These are phyloP conservation scores for Adelognathus sp. DNA, from an alignment of 2,888 invertebrate species.

Conservation along the genomic window DNA sequence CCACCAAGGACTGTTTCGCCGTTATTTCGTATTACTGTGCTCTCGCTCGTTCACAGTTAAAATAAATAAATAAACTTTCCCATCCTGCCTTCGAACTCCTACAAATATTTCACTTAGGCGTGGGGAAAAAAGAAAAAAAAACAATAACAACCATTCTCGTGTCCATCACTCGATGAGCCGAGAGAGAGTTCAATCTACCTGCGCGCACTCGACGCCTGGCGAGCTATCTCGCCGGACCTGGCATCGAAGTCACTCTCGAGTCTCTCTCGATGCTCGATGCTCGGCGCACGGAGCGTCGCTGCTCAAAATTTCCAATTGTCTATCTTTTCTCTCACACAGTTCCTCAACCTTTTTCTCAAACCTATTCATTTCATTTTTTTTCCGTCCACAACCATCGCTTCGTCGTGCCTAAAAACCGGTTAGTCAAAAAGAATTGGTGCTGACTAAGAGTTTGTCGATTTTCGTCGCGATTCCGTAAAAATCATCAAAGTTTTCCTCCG, in stretches of 20 bases:
- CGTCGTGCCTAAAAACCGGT: neutral
- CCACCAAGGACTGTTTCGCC: too few relatives aligned
- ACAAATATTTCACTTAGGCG: neutral
- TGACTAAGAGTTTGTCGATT: neutral
- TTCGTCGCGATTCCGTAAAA: too few relatives aligned
- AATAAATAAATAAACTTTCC: too few relatives aligned
- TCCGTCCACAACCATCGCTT: neutral
- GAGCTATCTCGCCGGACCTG: slow-evolving; percentile 65
- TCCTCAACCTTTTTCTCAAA: neutral
- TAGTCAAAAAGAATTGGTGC: too few relatives aligned
- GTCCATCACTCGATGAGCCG: neutral
- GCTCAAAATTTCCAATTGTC: neutral
- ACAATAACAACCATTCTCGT: neutral
- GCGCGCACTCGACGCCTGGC: slow-evolving; percentile 44
- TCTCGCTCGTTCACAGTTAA: too few relatives aligned
- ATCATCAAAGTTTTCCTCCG: too few relatives aligned
- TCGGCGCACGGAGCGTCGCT: too few relatives aligned
- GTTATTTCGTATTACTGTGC: too few relatives aligned
- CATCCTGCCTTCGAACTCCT: neutral
- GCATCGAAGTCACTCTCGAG: slow-evolving; percentile 77
- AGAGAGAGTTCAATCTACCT: slow-evolving; percentile 68
- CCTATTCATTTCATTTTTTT: neutral
- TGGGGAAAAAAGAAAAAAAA: neutral
- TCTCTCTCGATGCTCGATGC: slow-evolving; percentile 8
- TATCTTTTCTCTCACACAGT: neutral